These are phyloP conservation scores for Scortum barcoo DNA, from an alignment of 2,113 vertebrate genomes.

Conservation along the genomic window DNA sequence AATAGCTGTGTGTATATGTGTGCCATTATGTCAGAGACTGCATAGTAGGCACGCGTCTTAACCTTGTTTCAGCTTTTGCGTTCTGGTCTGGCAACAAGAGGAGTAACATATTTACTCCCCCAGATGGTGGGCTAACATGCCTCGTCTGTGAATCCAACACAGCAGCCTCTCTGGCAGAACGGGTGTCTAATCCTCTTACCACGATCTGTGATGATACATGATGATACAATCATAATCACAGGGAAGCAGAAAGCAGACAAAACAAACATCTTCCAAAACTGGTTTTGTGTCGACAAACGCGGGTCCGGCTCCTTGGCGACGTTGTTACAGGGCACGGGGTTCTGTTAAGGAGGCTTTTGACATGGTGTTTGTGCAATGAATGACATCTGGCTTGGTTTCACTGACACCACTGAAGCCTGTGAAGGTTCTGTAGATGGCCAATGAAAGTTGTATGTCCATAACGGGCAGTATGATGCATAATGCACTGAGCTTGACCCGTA, in stretches of 20 bases:
- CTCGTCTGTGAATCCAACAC: conserved; percentile 59
- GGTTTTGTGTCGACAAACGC: conserved; percentile 11
- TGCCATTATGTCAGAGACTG: conserved; percentile 15
- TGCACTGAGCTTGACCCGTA: conserved; percentile 46
- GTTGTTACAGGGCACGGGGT: conserved; percentile 30
- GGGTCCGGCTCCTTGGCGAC: conserved; percentile 23
- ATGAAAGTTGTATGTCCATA: conserved; percentile 19
- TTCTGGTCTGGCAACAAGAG: conserved; percentile 61
- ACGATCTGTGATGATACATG: conserved; percentile 67
- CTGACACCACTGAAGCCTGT: conserved; percentile 3
- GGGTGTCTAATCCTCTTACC: conserved; percentile 72
- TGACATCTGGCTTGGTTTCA: conserved; percentile 46
- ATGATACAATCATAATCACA: conserved; percentile 69
- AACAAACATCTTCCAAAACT: conserved; percentile 60
- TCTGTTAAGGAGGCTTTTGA: conserved; percentile 34
- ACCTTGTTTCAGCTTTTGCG: conserved; percentile 42
- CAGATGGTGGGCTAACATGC: conserved; percentile 70
- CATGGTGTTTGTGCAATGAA: neutral
- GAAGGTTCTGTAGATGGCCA: neutral
- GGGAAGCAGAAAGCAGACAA: conserved; percentile 57
- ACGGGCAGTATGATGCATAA: conserved; percentile 10
- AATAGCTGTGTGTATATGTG: conserved; percentile 9
- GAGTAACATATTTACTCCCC: conserved; percentile 64
- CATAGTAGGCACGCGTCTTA: conserved; percentile 7
- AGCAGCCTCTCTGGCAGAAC: conserved; percentile 68